Base-by-base conservation (phyloP, 2,888 invertebrate genomes). In the Ceriagrion tenellum region DNA sequence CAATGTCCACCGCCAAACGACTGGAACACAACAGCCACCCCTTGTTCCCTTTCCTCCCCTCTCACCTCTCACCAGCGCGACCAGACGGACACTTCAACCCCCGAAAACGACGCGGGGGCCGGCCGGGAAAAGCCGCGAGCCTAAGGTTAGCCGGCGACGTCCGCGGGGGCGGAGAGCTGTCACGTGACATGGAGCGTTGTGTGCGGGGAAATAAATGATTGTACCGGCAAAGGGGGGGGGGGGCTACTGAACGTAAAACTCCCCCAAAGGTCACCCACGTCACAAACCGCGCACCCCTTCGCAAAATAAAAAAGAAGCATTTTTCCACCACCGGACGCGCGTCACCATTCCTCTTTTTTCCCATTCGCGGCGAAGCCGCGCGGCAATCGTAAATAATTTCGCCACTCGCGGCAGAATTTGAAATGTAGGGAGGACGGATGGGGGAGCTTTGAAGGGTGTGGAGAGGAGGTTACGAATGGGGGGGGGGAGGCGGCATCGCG, bases 381-480 rank as follows among this genome's bases (percentile, higher is more conserved):
- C 74, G 69, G 63, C 47, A 69, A 63, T 69, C 93, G 74, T 74
- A 93, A 93, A 74, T 93, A 93, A 93, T 69, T 69, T 69, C 74
- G n/a, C 74, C 63, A 89, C 55, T 55, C 26, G 26, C 69, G 93
- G 69, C n/a, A n/a, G 93, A 93, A 93, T 93, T 93, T 55, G 26
- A 40, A 93, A 91, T 69, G 91, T 30, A 20, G 63, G 63, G 35
- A 35, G 18, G 63, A 81, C 35, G 13, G 0, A 30, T 30, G 47
- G 69, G 40, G 56, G n/a, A 63, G 23, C 4, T 10, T 40, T 56
- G 35, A 63, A 40, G 91, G 16, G 40, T 47, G 47, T 47, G 47
- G 47, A 47, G 8, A 47, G 47, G 47, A 8, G 47, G 47, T 47
- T 47, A 8, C 47, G 47, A 2, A 8, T 8, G 47, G 8, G 2